Evolutionary conservation across 2,797 vertebrate species (phyloP).

Genomic region (Lophius americanus): DNA sequence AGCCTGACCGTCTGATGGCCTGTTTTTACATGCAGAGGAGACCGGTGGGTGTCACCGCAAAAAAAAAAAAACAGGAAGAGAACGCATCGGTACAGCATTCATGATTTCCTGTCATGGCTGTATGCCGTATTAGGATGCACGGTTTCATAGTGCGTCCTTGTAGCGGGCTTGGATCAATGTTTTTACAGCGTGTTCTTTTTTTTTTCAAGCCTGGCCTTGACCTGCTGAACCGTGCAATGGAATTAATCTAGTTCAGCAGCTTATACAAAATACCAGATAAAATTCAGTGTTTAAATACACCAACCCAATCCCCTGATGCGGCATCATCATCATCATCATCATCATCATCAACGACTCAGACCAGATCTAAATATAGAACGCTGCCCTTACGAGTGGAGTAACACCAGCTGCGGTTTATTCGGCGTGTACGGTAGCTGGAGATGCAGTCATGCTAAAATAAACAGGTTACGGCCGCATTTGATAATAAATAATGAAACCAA

Average conservation of each 20-base stretch:
- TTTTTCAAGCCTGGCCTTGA: conserved; percentile 25
- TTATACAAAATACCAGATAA: conserved; percentile 60
- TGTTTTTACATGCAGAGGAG: conserved; percentile 72
- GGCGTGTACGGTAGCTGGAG: conserved; percentile 44
- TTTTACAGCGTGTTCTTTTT: conserved; percentile 28
- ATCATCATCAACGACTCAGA: conserved; percentile 36
- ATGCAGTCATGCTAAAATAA: conserved; percentile 66
- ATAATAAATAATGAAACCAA: conserved; percentile 71
- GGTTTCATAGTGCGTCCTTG: conserved; percentile 8
- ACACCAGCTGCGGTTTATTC: conserved; percentile 48
- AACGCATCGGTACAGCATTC: conserved; percentile 31
- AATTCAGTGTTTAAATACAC: conserved; percentile 64
- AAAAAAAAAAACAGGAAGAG: conserved; percentile 36
- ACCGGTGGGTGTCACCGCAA: conserved; percentile 37
- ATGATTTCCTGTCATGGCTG: conserved; percentile 29
- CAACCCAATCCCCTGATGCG: conserved; percentile 43
- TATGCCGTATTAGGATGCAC: conserved; percentile 21
- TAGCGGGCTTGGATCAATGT: conserved; percentile 49
- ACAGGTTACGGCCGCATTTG: conserved; percentile 55
- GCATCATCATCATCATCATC: conserved; percentile 30
- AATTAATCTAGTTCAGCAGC: conserved; percentile 65
- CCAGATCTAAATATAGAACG: conserved; percentile 69
- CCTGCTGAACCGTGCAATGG: conserved; percentile 48
- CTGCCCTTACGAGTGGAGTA: conserved; percentile 38
- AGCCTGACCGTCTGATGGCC: conserved; percentile 65